Conservation (phyloP, 2,113 vertebrate species). For the Menidia beryllina region DNA sequence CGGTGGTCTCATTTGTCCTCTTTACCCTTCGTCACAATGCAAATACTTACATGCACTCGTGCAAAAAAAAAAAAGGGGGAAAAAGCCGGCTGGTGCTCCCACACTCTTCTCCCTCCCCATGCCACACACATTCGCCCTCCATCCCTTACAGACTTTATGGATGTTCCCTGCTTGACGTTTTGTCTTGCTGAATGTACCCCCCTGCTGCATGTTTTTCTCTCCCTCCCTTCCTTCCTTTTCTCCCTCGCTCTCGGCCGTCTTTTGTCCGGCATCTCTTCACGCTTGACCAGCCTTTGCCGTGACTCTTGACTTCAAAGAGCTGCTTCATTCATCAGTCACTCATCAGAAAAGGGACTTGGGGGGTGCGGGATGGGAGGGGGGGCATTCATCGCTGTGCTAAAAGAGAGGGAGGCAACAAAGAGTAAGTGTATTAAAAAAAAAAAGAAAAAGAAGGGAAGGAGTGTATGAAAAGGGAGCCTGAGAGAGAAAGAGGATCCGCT, state of each 20-base stretch:
- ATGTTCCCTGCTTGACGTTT: constrained; percentile 66
- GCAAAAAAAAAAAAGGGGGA: no score
- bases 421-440: constrained; percentile 75
- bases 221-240: constrained; percentile 44
- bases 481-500: constrained; percentile 72
- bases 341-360: constrained; percentile 74
- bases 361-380: no score
- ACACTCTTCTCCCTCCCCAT: constrained; percentile 14
- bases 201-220: constrained; percentile 15
- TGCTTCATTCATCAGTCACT: constrained; percentile 82
- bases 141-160: constrained; percentile 65
- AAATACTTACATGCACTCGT: constrained; percentile 50
- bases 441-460: constrained; percentile 30
- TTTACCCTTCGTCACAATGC: constrained; percentile 45
- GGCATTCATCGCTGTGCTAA: constrained; percentile 73
- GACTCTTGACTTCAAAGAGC: constrained; percentile 84
- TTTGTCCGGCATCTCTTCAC: constrained; percentile 77
- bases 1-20: constrained; percentile 42
- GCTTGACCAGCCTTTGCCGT: constrained; percentile 77
- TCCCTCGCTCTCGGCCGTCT: constrained; percentile 45
- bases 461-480: constrained; percentile 68
- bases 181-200: constrained; percentile 56
- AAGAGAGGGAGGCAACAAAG: constrained; percentile 69
- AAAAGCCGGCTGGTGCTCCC: constrained; percentile 39
- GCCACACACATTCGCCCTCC: constrained; percentile 40